phyloP scores from a whole-genome alignment of 2,888 invertebrate species.

The Drosophila hamatofila region DNA sequence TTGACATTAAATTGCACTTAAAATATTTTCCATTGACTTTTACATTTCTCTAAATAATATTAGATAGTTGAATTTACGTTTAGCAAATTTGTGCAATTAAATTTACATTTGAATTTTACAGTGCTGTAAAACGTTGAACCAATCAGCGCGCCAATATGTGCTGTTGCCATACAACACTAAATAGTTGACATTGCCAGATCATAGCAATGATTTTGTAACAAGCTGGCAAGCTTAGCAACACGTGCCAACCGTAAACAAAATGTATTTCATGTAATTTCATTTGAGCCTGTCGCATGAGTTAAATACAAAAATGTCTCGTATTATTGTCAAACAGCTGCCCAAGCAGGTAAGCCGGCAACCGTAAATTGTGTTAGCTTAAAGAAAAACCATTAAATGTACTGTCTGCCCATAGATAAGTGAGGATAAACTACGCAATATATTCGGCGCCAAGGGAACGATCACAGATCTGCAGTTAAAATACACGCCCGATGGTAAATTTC shows the following conservation, averaged over 20 bases:
- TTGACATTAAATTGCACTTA: not conserved
- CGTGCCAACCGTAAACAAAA: constrained; percentile 67
- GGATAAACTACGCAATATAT: constrained; percentile 90
- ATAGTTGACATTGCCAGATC: not conserved
- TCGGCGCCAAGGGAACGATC: constrained; percentile 92
- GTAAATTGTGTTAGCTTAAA: not conserved
- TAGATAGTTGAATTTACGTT: not conserved
- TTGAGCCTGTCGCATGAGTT: not conserved
- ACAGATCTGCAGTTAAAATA: constrained; percentile 98
- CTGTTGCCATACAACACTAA: not conserved
- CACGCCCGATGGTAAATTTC: constrained; percentile 94
- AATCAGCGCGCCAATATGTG: not conserved
- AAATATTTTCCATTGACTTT: not conserved
- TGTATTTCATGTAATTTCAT: constrained; percentile 42
- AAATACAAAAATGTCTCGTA: constrained; percentile 87
- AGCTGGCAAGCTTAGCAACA: constrained; percentile 46
- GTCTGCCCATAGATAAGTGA: constrained; percentile 89
- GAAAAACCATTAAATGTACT: not conserved
- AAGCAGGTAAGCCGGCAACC: constrained; percentile 89
- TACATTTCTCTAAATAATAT: not conserved
- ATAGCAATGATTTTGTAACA: not conserved
- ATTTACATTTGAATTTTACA: not conserved
- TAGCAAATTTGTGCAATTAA: not conserved
- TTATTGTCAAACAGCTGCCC: constrained; percentile 96
- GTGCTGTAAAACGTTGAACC: not conserved